phyloP scores from a whole-genome alignment of 2,888 invertebrate species.

The Frankliniella fusca region DNA sequence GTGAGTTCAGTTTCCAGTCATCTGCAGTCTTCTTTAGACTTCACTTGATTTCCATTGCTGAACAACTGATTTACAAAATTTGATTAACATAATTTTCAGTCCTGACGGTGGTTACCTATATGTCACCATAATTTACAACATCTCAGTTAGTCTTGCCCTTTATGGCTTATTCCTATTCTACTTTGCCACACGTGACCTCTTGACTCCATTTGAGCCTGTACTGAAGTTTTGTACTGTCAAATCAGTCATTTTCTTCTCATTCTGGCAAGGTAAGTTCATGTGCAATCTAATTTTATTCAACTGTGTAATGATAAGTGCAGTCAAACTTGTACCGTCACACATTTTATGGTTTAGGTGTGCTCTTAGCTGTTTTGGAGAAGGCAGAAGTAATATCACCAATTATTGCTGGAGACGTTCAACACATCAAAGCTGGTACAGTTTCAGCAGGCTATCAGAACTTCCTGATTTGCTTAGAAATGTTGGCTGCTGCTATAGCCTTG shows the following conservation, averaged over 20 bases:
- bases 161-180: constrained; percentile 98
- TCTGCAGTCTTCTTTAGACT: background rate
- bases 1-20: constrained; percentile 47
- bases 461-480: constrained; percentile 98
- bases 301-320: constrained; percentile 27
- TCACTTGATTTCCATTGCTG: constrained; percentile 9
- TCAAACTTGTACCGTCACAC: constrained; percentile 1
- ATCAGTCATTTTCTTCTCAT: constrained; percentile 97
- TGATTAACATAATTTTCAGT: constrained; percentile 53
- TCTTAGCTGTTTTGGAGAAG: constrained; percentile 94
- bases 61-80: constrained; percentile 22
- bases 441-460: constrained; percentile 99
- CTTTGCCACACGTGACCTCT: constrained; percentile 91
- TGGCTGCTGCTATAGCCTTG: constrained; percentile 92
- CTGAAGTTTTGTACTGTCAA: constrained; percentile 99
- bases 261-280: constrained; percentile 88
- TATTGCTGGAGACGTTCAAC: constrained; percentile 69
- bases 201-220: constrained; percentile 96
- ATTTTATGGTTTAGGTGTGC: constrained; percentile 66
- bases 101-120: constrained; percentile 95
- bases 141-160: constrained; percentile 93
- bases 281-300: background rate
- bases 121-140: constrained; percentile 97
- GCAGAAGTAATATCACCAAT: constrained; percentile 91
- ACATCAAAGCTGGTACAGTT: constrained; percentile 86